Base-by-base conservation (phyloP, 1,140 invertebrate genomes). In the Tachypleus tridentatus region DNA sequence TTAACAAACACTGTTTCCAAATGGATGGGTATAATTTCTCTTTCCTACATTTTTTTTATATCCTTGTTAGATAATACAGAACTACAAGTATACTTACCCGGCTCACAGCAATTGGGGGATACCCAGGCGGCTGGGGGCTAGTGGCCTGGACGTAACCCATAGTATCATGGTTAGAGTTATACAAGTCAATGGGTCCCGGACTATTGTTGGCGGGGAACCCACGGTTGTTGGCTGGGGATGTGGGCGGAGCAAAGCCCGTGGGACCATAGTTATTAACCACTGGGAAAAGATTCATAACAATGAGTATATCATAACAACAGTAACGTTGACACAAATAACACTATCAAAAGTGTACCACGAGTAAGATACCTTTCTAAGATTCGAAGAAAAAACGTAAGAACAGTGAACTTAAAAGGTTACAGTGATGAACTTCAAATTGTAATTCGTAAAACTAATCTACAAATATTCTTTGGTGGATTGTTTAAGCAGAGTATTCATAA, bases 241-340 rank as follows among this genome's bases (percentile, higher is more conserved):
- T 81, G 59, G 84, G 84, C 64, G 84, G 84, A 70, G 84, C 88
- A 72, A 86, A 88, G 57, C 85, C 85, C 65, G 79, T 77, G 62
- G 81, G 76, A 88, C 73, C 72, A 80, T 93, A 92, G 82, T 92
- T 93, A 83, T 92, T 93, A 87, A 94, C 91, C 80, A 93, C 89
- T 91, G 85, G 6, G 60, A 69, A 66, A 63, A 54, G 61, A 29
- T 29, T 29, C 29, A 29, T 29, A 29, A 29, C 29, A 29, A 29
- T 29, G 29, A 29, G 29, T 29, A 2, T 29, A 29, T 29, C 29
- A 29, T 29, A 29, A 29, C 29, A 29, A 29, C 29, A 29, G 29
- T 29, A 29, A 29, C 29, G 29, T 29, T 1, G 29, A 29, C 29
- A 29, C 2, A 29, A 29, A 29, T 2, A 29, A 0, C 29, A 29